These are phyloP conservation scores for Trachelus tabidus DNA, from an alignment of 2,888 invertebrate species.

Conservation along the genomic window DNA sequence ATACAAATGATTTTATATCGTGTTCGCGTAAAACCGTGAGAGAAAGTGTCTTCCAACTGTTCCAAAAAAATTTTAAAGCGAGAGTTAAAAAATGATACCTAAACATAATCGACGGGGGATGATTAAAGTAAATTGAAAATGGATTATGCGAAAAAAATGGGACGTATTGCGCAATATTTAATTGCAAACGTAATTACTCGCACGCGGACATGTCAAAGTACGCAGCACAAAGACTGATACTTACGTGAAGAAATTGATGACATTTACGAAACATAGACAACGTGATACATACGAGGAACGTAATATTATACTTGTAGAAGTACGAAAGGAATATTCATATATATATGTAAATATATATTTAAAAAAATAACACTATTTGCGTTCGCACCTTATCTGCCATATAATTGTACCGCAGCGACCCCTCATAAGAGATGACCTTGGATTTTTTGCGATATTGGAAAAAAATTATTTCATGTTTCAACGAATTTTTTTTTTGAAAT, in stretches of 20 bases:
- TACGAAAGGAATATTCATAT: not conserved
- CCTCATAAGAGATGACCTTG: not conserved
- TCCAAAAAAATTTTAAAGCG: conserved; percentile 20
- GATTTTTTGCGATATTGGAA: not conserved
- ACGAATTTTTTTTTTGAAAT: not conserved
- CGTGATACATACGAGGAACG: not conserved
- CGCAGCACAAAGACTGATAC: conserved; percentile 56
- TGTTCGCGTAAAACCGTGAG: conserved; percentile 28
- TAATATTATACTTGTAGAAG: conserved; percentile 36
- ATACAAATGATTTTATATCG: conserved; percentile 7
- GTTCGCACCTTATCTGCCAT: not conserved
- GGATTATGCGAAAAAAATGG: not conserved
- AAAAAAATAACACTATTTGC: not conserved
- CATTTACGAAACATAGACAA: not conserved
- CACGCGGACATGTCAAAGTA: conserved; percentile 26
- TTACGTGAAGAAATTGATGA: conserved; percentile 32
- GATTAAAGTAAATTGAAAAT: conserved; percentile 1
- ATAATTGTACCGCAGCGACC: not conserved
- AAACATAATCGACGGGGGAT: not conserved
- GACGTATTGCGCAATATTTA: conserved; percentile 10
- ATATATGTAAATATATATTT: conserved; percentile 11
- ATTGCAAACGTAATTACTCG: conserved; percentile 21
- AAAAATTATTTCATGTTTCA: not conserved
- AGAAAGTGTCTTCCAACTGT: conserved; percentile 48
- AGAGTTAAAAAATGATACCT: conserved; percentile 9